Base-by-base conservation (phyloP, 2,797 vertebrate species). In the Peromyscus eremicus region DNA sequence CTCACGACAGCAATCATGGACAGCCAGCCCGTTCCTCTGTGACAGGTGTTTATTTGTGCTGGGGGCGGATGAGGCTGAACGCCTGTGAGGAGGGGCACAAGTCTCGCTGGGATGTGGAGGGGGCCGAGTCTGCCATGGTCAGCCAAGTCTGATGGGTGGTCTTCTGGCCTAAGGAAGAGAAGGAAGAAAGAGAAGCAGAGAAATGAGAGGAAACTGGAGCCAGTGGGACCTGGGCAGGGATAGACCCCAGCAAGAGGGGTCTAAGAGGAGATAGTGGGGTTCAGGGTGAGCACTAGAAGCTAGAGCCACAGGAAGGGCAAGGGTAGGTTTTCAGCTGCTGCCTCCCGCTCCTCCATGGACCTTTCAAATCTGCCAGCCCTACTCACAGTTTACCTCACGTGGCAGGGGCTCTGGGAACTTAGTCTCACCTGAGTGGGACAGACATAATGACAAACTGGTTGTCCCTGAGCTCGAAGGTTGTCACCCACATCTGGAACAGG, bases 1-100 rank as follows among this genome's bases (percentile, higher is more conserved):
- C 1, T 2, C 0, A 29, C 5, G 9, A 17, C 0, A 14, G 68
- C 5, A 32, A 40, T 32, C 55, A 6, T 1, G 27, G 40, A 52
- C 5, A 2, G 17, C n/a, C 37, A n/a, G 92, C 55, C 0, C 0
- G 13, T 49, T 27, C 37, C 34, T 75, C 32, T 29, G 2, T 10
- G 27, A 37, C n/a, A 6, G 25, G 29, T 0, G 10, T 64, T 62
- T 80, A 16, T 76, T 75, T 75, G 66, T 57, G 60, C 4, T 16
- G 80, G 34, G 29, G 17, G 13, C 6, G 57, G 86, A 43, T 43
- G 46, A 43, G 27, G 23, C 6, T 60, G 70, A 46, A 5, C 6
- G 14, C 60, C 7, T 40, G 1, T 0, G 21, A 57, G n/a, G 6
- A 10, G 2, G 49, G 46, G 29, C 34, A 21, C 1, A 5, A 16